Conservation (phyloP, 2,888 invertebrate species). For the Heteromyza rotundicornis region DNA sequence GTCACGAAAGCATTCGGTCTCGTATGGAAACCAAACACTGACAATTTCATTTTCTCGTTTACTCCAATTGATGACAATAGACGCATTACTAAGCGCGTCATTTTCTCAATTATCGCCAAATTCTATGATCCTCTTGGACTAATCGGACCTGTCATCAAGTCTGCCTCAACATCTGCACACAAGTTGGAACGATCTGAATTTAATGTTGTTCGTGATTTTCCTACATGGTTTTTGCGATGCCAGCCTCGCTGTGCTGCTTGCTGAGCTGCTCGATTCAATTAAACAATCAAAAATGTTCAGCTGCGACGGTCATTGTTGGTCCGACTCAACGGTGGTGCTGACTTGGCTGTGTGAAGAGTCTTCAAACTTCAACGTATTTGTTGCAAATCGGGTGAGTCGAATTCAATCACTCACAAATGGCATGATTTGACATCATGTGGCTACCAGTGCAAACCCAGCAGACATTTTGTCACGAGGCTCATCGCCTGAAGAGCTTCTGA, state of each 20-base stretch:
- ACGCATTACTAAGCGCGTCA: conserved; percentile 22
- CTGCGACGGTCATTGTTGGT: conserved; percentile 17
- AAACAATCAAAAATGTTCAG: background rate
- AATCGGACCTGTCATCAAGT: conserved; percentile 23
- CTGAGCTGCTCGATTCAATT: conserved; percentile 15
- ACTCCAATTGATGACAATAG: background rate
- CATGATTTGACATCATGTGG: conserved; percentile 27
- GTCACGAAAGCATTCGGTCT: conserved; percentile 21
- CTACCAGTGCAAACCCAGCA: conserved; percentile 22
- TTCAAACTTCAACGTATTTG: conserved; percentile 7
- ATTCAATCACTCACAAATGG: conserved; percentile 12
- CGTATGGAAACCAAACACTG: conserved; percentile 4
- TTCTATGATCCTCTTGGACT: conserved; percentile 7
- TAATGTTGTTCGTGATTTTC: conserved; percentile 8
- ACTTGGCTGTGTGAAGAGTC: too few relatives aligned
- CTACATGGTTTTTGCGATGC: conserved; percentile 27
- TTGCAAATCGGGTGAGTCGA: too few relatives aligned
- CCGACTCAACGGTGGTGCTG: too few relatives aligned
- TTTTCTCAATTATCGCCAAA: conserved; percentile 23
- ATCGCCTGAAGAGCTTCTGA: conserved; percentile 20
- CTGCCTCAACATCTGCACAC: conserved; percentile 1
- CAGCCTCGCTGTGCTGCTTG: conserved; percentile 18
- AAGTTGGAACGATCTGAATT: conserved; percentile 10
- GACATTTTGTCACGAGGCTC: conserved; percentile 28
- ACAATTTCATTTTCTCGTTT: conserved; percentile 5